These are phyloP conservation scores for Tachina grossa DNA, from an alignment of 2,888 invertebrate species.

Conservation along the genomic window DNA sequence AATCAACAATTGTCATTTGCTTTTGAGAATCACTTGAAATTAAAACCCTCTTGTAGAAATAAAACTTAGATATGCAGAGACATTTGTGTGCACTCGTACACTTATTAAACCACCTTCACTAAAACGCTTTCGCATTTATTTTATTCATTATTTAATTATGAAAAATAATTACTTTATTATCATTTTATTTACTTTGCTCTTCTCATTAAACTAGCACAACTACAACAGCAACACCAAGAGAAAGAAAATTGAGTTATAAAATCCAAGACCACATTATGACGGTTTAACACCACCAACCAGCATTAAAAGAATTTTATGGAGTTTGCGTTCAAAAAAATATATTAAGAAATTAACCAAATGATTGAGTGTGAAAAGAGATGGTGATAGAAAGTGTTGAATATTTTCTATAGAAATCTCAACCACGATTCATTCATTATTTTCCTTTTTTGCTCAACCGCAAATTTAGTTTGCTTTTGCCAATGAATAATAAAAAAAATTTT, in stretches of 20 bases:
- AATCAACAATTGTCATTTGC: slow-evolving; percentile 39
- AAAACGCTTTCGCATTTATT: slow-evolving; percentile 2
- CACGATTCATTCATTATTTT: background rate
- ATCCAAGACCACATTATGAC: slow-evolving; percentile 14
- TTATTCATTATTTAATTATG: slow-evolving; percentile 11
- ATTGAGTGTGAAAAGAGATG: slow-evolving; percentile 12
- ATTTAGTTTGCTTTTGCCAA: too few relatives aligned
- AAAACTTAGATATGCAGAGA: background rate
- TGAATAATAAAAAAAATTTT: too few relatives aligned
- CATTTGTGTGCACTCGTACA: background rate
- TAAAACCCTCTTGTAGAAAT: slow-evolving; percentile 25
- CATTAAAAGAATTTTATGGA: slow-evolving; percentile 12
- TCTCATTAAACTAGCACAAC: background rate
- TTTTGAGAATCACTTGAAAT: slow-evolving; percentile 38
- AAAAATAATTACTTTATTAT: slow-evolving; percentile 39
- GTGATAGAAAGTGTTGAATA: background rate
- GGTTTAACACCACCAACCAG: slow-evolving; percentile 5
- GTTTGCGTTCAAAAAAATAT: background rate
- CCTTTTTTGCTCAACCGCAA: too few relatives aligned
- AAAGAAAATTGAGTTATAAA: background rate
- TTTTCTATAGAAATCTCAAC: background rate
- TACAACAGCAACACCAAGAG: background rate
- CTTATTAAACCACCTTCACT: background rate
- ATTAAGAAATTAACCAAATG: slow-evolving; percentile 2
- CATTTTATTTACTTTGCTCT: slow-evolving; percentile 22